phyloP scores from a whole-genome alignment of 2,113 vertebrate species.

The Enhydra lutris region DNA sequence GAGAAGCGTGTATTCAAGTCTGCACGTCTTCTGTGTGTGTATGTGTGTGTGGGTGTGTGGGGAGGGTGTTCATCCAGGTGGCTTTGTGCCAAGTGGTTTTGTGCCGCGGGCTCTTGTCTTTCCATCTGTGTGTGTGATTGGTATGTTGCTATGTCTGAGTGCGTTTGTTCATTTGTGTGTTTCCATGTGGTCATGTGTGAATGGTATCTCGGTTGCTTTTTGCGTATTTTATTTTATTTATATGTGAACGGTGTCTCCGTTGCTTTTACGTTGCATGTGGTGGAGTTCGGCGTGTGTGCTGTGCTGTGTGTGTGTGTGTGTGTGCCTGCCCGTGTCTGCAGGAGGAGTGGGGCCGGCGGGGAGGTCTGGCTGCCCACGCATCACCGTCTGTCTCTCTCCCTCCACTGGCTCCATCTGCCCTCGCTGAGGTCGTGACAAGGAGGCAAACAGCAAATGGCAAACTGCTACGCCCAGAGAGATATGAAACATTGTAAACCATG shows the following conservation, averaged over 20 bases:
- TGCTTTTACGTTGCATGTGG: neutral
- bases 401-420: constrained; percentile 64
- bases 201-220: neutral
- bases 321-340: neutral
- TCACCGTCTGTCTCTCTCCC: constrained; percentile 50
- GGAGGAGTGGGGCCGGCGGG: neutral
- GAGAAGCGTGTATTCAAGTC: neutral
- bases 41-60: neutral
- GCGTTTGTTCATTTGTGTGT: constrained; percentile 45
- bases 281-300: neutral
- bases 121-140: constrained; percentile 37
- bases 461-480: neutral
- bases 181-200: constrained; percentile 49
- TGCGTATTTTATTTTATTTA: too few relatives aligned
- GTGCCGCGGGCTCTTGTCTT: neutral
- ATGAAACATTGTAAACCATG: neutral
- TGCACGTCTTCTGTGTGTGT: neutral
- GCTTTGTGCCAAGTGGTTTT: constrained; percentile 36
- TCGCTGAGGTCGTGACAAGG: constrained; percentile 46
- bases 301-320: neutral
- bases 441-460: constrained; percentile 48
- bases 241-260: neutral
- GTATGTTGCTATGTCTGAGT: neutral
- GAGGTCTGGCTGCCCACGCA: constrained; percentile 36
- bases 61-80: neutral